Conservation (phyloP, 2,113 vertebrate genomes). For the Bujurquina vittata region DNA sequence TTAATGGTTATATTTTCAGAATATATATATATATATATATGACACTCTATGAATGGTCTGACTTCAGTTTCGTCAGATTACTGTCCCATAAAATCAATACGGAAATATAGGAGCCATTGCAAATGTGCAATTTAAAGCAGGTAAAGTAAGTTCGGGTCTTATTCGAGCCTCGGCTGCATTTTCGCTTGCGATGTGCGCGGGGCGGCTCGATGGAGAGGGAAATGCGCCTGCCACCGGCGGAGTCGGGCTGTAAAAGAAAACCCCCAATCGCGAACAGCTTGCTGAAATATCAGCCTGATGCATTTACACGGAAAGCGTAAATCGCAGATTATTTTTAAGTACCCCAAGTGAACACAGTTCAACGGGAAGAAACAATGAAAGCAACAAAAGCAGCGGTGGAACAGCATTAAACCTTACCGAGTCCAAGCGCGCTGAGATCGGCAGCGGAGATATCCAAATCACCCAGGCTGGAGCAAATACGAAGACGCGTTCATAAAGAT, state of each 20-base stretch:
- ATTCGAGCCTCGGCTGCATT: background rate
- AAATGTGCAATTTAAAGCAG: background rate
- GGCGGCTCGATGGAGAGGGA: conserved; percentile 33
- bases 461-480: conserved; percentile 54
- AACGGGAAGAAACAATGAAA: conserved; percentile 4
- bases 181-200: background rate
- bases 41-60: background rate
- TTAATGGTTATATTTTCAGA: background rate
- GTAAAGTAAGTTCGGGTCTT: conserved; percentile 14
- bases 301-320: background rate
- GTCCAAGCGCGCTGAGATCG: conserved; percentile 61
- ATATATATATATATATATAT: background rate
- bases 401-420: conserved; percentile 71
- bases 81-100: background rate
- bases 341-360: background rate
- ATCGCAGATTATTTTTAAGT: background rate
- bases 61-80: background rate
- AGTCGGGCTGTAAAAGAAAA: conserved; percentile 18
- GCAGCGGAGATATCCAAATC: conserved; percentile 67
- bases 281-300: background rate
- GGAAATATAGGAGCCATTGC: background rate
- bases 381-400: conserved; percentile 15
- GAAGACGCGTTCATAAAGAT: conserved; percentile 46
- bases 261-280: background rate
- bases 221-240: conserved; percentile 54